These are phyloP conservation scores for Arrhopalites spinosus DNA, from an alignment of 2,888 invertebrate species.

Conservation along the genomic window DNA sequence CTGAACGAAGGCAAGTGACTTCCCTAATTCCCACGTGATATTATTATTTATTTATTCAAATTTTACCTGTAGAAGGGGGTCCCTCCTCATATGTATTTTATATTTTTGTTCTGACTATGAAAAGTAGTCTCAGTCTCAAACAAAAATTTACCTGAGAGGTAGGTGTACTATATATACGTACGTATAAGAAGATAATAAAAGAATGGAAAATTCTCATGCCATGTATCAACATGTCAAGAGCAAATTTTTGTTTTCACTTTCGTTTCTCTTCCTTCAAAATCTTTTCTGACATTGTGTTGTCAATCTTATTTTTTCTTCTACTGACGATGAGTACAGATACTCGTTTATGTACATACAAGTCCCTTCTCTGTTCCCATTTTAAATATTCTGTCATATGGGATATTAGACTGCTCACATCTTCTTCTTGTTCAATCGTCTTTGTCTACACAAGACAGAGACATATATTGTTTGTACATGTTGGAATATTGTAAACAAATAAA, in stretches of 20 bases:
- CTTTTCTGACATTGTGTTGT: conserved; percentile 7
- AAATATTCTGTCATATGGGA: too few relatives aligned
- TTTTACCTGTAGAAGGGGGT: neutral
- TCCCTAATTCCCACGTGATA: conserved; percentile 3
- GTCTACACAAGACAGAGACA: too few relatives aligned
- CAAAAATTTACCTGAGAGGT: too few relatives aligned
- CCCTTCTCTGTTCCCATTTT: neutral
- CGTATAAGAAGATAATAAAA: neutral
- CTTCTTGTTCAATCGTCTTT: too few relatives aligned
- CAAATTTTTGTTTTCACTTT: conserved; percentile 27
- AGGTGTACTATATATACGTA: neutral
- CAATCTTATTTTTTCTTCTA: neutral
- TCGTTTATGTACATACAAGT: neutral
- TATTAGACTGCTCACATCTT: too few relatives aligned
- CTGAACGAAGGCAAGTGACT: neutral
- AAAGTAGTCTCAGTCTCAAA: too few relatives aligned
- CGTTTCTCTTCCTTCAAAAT: conserved; percentile 15
- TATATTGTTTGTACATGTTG: too few relatives aligned
- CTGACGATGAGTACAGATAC: too few relatives aligned
- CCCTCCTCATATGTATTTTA: neutral
- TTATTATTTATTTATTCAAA: neutral
- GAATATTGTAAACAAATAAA: too few relatives aligned
- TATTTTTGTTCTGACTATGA: too few relatives aligned
- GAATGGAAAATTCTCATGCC: conserved; percentile 19
- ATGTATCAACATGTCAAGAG: conserved; percentile 29